Percentiles rank a stretch among this genome's conserved stretches.
Evolutionary conservation across 2,113 vertebrate genomes (phyloP).

Genomic region (Erinaceus europaeus): DNA sequence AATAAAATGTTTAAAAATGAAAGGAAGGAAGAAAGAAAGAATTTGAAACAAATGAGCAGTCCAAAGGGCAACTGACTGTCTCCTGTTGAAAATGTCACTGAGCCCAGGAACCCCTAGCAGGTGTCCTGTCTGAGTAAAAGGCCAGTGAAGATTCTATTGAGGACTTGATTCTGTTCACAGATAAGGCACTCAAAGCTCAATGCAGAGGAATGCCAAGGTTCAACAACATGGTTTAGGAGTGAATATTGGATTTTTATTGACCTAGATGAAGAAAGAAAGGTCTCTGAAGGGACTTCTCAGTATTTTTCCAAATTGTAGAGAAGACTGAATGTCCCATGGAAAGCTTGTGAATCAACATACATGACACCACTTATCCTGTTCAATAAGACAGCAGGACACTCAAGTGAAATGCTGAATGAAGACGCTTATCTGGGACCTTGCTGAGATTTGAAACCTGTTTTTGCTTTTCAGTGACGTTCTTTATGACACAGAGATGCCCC

Average conservation of each 20-base stretch:
- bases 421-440: slow-evolving; percentile 53
- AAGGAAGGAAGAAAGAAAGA: no score
- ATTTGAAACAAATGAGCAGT: neutral
- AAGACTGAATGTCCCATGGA: slow-evolving; percentile 63
- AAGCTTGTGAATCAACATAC: slow-evolving; percentile 38
- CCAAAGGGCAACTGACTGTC: neutral
- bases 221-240: slow-evolving; percentile 26
- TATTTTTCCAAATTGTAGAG: slow-evolving; percentile 39
- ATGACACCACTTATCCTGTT: slow-evolving; percentile 36
- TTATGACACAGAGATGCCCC: neutral
- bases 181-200: slow-evolving; percentile 47
- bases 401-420: slow-evolving; percentile 49
- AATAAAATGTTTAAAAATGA: no score
- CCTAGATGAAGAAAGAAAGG: slow-evolving; percentile 53
- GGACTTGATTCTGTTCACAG: slow-evolving; percentile 59
- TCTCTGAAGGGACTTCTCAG: slow-evolving; percentile 40
- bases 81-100: slow-evolving; percentile 31
- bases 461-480: neutral
- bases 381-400: slow-evolving; percentile 53
- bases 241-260: slow-evolving; percentile 73
- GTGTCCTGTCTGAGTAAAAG: slow-evolving; percentile 35
- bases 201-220: slow-evolving; percentile 47
- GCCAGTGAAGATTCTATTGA: slow-evolving; percentile 64
- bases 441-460: neutral
- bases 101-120: slow-evolving; percentile 10